These are phyloP conservation scores for Digitonthophagus gazella DNA, from an alignment of 2,888 invertebrate species.

Conservation along the genomic window DNA sequence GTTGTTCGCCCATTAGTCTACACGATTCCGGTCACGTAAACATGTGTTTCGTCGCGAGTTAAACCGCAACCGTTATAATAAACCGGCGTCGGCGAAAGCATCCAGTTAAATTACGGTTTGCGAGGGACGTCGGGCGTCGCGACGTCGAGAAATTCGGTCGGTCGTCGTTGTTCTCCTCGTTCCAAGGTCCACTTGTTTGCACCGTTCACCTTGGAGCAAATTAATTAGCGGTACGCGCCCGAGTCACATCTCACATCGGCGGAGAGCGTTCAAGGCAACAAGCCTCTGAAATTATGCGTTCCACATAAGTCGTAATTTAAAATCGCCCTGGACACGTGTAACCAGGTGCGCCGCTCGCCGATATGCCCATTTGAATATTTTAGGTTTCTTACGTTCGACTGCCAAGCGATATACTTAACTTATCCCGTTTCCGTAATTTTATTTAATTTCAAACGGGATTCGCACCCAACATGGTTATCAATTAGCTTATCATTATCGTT, in stretches of 20 bases:
- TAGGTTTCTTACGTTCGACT: neutral
- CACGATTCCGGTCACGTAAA: neutral
- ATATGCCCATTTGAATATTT: neutral
- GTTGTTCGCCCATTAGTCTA: neutral
- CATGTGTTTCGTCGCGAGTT: neutral
- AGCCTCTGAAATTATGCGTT: conserved; percentile 11
- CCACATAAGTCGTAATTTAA: conserved; percentile 15
- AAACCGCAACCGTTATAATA: neutral
- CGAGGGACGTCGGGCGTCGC: neutral
- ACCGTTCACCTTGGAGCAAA: neutral
- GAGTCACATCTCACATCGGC: neutral
- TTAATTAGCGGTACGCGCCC: neutral
- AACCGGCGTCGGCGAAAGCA: no score
- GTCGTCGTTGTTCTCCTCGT: neutral
- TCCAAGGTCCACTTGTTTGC: neutral
- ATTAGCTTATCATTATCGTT: neutral
- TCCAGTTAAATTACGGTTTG: no score
- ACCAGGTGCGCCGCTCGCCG: neutral
- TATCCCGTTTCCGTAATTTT: no score
- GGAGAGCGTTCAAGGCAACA: neutral
- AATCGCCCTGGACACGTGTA: conserved; percentile 5
- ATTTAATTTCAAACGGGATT: no score
- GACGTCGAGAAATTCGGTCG: neutral
- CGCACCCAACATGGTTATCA: no score
- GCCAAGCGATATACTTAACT: no score